Conservation (phyloP, 2,113 vertebrate genomes). For the Hipposideros armiger region DNA sequence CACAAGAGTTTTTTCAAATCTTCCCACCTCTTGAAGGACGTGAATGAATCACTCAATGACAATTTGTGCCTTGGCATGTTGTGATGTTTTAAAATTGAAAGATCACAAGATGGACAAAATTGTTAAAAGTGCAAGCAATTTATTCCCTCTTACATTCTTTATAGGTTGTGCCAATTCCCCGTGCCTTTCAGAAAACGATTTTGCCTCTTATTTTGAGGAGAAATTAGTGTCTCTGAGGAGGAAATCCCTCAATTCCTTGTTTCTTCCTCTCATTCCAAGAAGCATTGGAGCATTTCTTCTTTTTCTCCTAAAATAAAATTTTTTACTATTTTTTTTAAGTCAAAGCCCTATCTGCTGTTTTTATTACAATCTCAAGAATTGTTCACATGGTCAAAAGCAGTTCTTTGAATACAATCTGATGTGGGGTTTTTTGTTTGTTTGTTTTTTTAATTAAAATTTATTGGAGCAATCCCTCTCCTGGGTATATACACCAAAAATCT, state of each 20-base stretch:
- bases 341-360: slow-evolving; percentile 79
- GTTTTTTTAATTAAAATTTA: no score
- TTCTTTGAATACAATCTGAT: slow-evolving; percentile 67
- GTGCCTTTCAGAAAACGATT: slow-evolving; percentile 3
- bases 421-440: no score
- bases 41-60: background rate
- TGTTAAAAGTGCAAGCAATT: background rate
- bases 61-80: background rate
- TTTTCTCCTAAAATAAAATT: slow-evolving; percentile 56
- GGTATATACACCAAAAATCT: no score
- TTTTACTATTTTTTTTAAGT: slow-evolving; percentile 34
- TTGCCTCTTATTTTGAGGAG: background rate
- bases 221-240: background rate
- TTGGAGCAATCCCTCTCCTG: no score
- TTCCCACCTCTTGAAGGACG: background rate
- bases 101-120: background rate
- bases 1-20: background rate
- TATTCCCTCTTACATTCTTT: background rate
- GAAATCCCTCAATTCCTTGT: background rate
- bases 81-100: background rate
- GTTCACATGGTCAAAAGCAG: slow-evolving; percentile 58
- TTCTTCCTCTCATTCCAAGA: background rate
- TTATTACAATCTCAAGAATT: slow-evolving; percentile 73
- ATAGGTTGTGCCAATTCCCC: background rate
- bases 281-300: background rate